Percentiles rank a stretch among this genome's conserved stretches.
Evolutionary conservation across 2,113 vertebrate genomes (phyloP).

Genomic region (Shinisaurus crocodilurus): DNA sequence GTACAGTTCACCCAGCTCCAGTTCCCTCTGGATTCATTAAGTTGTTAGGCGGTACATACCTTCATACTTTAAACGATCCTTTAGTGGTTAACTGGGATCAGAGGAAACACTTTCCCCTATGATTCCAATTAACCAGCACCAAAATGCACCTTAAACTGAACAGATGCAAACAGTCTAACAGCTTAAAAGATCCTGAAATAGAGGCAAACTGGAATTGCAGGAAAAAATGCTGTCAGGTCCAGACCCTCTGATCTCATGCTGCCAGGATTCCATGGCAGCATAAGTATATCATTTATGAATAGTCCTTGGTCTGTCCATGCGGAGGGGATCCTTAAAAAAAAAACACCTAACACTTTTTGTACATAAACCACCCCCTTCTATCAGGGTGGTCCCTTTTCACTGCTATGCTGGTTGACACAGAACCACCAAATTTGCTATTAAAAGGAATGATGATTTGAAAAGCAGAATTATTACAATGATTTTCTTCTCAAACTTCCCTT

Average conservation of each 20-base stretch:
- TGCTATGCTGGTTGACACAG: background rate
- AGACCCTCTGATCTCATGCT: background rate
- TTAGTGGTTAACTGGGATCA: background rate
- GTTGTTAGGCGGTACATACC: too few species aligned
- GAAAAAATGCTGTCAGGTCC: background rate
- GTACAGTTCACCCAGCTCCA: too few species aligned
- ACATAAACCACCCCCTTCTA: background rate
- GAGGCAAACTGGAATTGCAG: background rate
- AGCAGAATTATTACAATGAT: background rate
- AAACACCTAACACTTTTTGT: background rate
- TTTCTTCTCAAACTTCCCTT: background rate
- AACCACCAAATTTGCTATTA: background rate
- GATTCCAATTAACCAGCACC: background rate
- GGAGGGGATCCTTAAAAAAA: background rate
- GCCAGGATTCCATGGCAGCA: background rate
- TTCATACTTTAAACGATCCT: background rate
- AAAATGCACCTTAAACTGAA: background rate
- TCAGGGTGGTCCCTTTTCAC: background rate
- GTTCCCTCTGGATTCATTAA: too few species aligned
- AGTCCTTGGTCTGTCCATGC: background rate
- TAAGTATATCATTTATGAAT: background rate
- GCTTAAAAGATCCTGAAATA: background rate
- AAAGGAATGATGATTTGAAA: background rate
- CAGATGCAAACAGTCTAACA: background rate
- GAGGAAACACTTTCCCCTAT: background rate